Evolutionary conservation across 2,113 vertebrate genomes (phyloP).

Genomic region (Hyperopisus bebe): DNA sequence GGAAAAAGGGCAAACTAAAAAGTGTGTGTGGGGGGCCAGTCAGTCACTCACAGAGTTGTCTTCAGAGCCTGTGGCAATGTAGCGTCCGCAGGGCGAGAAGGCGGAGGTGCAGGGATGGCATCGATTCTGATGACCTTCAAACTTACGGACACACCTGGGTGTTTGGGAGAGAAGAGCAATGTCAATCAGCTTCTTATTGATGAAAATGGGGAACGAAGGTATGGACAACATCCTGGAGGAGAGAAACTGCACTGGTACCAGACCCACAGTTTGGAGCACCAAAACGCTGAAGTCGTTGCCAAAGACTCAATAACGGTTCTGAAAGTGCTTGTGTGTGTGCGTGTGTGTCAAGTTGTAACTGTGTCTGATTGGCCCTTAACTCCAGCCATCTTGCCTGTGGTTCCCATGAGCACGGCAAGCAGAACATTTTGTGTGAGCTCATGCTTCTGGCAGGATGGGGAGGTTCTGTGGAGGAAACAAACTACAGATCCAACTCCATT

Average conservation of each 20-base stretch:
- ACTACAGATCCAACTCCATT: background rate
- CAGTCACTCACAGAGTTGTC: constrained; percentile 69
- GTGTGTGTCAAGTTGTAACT: background rate
- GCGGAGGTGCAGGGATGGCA: constrained; percentile 66
- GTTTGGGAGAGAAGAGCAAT: constrained; percentile 11
- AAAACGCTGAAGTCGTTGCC: background rate
- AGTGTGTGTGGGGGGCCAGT: background rate
- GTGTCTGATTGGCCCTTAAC: background rate
- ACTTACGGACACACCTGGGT: constrained; percentile 71
- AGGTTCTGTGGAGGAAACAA: background rate
- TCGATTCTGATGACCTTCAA: constrained; percentile 66
- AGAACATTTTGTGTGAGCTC: background rate
- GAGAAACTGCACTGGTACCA: background rate
- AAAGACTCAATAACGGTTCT: background rate
- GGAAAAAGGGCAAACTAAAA: background rate
- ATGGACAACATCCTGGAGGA: background rate
- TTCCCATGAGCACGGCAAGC: background rate
- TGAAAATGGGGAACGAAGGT: background rate
- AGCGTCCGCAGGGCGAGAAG: constrained; percentile 75
- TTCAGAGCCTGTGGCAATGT: constrained; percentile 76
- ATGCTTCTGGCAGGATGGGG: background rate
- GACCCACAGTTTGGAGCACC: background rate
- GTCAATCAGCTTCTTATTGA: background rate
- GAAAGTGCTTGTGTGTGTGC: background rate
- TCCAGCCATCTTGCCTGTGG: background rate